A percentile compares a stretch with the other conserved stretches of the same genome.
Conservation (phyloP, 2,797 vertebrate species). For the Pitangus sulphuratus region DNA sequence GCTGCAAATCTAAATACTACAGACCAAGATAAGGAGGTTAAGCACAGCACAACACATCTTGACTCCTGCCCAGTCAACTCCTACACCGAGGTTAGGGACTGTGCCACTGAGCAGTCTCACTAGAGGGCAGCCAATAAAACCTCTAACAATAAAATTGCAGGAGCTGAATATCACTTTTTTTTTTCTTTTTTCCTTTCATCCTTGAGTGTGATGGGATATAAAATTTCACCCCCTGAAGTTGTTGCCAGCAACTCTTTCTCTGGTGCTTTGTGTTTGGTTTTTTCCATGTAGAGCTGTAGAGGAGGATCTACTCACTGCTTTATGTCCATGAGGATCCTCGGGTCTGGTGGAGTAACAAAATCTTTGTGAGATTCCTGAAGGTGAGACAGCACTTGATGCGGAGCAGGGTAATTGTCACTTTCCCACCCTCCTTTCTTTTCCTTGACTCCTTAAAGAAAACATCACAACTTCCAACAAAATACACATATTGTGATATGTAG, state of each 20-base stretch:
- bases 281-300: background rate
- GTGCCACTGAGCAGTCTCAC: background rate
- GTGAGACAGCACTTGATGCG: background rate
- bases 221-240: background rate
- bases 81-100: background rate
- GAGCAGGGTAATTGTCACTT: background rate
- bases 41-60: background rate
- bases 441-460: background rate
- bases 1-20: background rate
- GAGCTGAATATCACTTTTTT: fast-evolving
- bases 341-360: background rate
- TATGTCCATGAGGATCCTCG: background rate
- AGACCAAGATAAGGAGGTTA: background rate
- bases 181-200: background rate
- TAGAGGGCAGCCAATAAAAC: conserved; percentile 20
- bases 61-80: background rate
- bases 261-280: background rate
- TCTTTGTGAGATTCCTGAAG: background rate
- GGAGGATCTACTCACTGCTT: background rate
- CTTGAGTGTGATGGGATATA: background rate
- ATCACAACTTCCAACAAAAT: background rate
- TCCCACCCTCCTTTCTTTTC: background rate
- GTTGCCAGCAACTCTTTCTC: background rate
- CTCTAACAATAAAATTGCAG: background rate
- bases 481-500: background rate